A percentile compares a stretch with the other conserved stretches of the same genome.
Conservation (phyloP, 2,888 invertebrate species). For the Prenolepis imparis region DNA sequence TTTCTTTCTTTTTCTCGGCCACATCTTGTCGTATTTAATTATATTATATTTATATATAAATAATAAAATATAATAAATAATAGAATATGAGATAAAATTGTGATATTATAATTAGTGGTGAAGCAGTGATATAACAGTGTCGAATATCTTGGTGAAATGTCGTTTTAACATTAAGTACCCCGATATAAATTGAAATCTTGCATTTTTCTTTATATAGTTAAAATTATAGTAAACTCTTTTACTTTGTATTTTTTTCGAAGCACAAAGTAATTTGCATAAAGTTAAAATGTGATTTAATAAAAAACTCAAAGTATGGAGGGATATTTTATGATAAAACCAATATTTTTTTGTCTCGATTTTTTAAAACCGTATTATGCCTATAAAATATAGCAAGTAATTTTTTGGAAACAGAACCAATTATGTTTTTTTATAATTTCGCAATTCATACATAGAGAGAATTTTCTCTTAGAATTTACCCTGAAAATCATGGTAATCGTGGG, state of each 20-base stretch:
- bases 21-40: background rate
- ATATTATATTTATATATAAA: background rate
- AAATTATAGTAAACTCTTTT: background rate
- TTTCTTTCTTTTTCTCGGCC: background rate
- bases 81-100: background rate
- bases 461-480: too few relatives aligned
- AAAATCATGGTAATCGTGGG: too few relatives aligned
- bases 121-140: background rate
- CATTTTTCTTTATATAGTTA: background rate
- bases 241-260: background rate
- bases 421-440: background rate
- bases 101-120: background rate
- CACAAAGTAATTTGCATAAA: background rate
- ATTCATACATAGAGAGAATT: too few relatives aligned
- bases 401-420: background rate
- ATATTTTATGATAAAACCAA: background rate
- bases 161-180: too few relatives aligned
- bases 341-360: background rate
- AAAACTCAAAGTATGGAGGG: background rate
- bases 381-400: background rate
- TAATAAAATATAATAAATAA: too few relatives aligned
- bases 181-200: background rate
- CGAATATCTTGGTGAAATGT: background rate
- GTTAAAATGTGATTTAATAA: background rate
- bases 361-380: background rate